These are phyloP conservation scores for Kradibia gibbosae DNA, from an alignment of 1,140 invertebrate genomes.

Conservation along the genomic window DNA sequence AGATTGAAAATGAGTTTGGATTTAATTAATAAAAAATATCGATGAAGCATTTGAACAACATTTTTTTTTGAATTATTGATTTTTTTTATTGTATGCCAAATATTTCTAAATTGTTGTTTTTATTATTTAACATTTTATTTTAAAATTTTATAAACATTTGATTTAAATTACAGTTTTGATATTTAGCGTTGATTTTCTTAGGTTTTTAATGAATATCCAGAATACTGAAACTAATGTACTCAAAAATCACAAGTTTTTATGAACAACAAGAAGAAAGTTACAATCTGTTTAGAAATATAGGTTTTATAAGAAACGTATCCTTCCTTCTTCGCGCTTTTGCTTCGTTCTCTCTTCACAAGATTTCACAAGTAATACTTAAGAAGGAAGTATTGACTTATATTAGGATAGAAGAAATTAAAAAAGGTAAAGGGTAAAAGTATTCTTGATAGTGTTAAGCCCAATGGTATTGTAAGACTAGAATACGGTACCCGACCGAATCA, in stretches of 20 bases:
- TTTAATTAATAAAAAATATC: no score
- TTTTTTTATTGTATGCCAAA: no score
- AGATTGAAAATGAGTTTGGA: no score
- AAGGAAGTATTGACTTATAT: not conserved
- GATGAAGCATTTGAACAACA: no score
- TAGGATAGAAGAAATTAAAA: not conserved
- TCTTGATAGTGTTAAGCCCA: constrained; percentile 28
- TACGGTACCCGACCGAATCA: constrained; percentile 23
- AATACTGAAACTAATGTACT: not conserved
- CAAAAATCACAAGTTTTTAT: not conserved
- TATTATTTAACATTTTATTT: not conserved
- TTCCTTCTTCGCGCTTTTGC: not conserved
- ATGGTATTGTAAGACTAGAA: constrained; percentile 24
- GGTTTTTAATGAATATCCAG: not conserved
- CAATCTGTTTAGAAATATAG: constrained; percentile 22
- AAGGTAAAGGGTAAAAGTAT: constrained; percentile 1
- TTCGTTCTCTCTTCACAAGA: constrained; percentile 7
- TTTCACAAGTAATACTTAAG: not conserved
- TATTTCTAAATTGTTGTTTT: no score
- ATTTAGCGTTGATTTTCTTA: not conserved
- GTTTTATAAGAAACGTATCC: constrained; percentile 5
- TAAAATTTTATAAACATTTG: not conserved
- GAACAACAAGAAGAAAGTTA: not conserved
- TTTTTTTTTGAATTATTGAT: no score
- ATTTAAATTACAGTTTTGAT: no score